These are phyloP conservation scores for Drosophila lacteicornis DNA, from an alignment of 1,140 invertebrate species.

Conservation along the genomic window DNA sequence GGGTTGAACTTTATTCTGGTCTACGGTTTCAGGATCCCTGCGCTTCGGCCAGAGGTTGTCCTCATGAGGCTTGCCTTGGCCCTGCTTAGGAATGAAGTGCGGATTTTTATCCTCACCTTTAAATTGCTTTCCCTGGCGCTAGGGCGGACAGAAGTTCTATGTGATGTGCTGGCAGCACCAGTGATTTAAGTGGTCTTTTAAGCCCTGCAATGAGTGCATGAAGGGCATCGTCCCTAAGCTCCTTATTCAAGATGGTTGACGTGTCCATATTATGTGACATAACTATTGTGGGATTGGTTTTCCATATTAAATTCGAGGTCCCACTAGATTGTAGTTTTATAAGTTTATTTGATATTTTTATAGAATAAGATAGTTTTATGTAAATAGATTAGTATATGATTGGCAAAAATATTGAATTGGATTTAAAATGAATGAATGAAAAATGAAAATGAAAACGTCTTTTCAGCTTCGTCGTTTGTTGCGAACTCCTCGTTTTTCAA, in stretches of 20 bases:
- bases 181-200: not conserved
- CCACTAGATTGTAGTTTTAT: too few species aligned
- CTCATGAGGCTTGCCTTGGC: not conserved
- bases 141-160: too few species aligned
- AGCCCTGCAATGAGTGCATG: constrained; percentile 1
- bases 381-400: too few species aligned
- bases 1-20: constrained; percentile 5
- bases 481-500: too few species aligned
- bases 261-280: constrained; percentile 6
- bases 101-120: constrained; percentile 4
- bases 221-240: not conserved
- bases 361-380: too few species aligned
- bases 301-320: too few species aligned
- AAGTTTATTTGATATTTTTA: too few species aligned
- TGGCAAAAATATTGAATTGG: too few species aligned
- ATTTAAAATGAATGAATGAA: too few species aligned
- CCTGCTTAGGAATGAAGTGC: constrained; percentile 1
- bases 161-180: constrained; percentile 1
- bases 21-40: not conserved
- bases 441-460: too few species aligned
- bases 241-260: constrained; percentile 3
- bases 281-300: not conserved
- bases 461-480: too few species aligned
- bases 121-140: not conserved
- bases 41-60: too few species aligned